Evolutionary conservation across 2,888 invertebrate species (phyloP).

Genomic region (Chaitophorus viminalis): DNA sequence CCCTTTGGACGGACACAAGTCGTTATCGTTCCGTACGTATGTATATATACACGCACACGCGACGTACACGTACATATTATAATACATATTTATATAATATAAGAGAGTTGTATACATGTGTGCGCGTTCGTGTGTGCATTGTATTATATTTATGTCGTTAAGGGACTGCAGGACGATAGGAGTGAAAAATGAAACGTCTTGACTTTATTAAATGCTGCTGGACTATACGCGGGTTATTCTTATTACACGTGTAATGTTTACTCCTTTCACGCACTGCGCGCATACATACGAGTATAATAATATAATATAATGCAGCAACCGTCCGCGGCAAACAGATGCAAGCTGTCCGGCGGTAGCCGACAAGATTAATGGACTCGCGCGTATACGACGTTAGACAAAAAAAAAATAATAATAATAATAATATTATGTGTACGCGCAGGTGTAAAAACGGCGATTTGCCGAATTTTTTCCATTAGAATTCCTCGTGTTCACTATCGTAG

Average conservation of each 20-base stretch:
- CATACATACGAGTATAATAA: not conserved
- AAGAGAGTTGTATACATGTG: too few species aligned
- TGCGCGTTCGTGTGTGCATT: not conserved
- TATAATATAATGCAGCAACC: not conserved
- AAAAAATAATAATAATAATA: not conserved
- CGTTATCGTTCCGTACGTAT: constrained; percentile 26
- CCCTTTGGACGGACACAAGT: not conserved
- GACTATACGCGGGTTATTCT: constrained; percentile 15
- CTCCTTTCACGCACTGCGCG: constrained; percentile 46
- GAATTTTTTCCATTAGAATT: constrained; percentile 18
- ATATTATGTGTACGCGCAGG: constrained; percentile 1
- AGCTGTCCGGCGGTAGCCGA: constrained; percentile 56
- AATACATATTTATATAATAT: not conserved
- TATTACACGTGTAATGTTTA: constrained; percentile 60
- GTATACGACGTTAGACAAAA: constrained; percentile 30
- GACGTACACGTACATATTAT: too few species aligned
- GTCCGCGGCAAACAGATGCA: constrained; percentile 54
- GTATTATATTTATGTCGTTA: constrained; percentile 9
- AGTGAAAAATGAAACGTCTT: constrained; percentile 58
- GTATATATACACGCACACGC: not conserved
- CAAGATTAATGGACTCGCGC: constrained; percentile 52
- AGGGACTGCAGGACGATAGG: not conserved
- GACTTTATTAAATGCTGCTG: constrained; percentile 58
- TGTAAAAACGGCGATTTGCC: constrained; percentile 38
- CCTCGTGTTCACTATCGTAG: constrained; percentile 53